These are phyloP conservation scores for Choloepus didactylus DNA, from an alignment of 2,797 vertebrate genomes.

Conservation along the genomic window DNA sequence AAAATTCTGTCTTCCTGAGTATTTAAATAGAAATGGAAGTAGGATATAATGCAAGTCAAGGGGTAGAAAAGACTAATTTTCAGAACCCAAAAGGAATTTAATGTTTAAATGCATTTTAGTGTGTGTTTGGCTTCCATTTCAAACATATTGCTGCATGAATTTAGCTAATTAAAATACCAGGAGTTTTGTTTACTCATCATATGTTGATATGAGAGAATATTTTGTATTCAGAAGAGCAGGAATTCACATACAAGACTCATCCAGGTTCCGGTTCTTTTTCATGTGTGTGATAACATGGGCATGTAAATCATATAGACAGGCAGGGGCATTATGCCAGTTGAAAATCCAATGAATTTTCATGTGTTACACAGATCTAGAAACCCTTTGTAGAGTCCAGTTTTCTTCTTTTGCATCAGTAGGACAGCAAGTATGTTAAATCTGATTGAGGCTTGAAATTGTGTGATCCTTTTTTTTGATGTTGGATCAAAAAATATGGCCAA, in stretches of 20 bases:
- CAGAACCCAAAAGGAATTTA: conserved; percentile 35
- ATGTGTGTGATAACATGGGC: background rate
- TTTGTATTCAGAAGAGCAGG: conserved; percentile 44
- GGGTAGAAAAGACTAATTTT: conserved; percentile 60
- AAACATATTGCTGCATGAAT: conserved; percentile 31
- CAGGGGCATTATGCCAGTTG: conserved; percentile 3
- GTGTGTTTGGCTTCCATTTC: conserved; percentile 61
- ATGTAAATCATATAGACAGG: background rate
- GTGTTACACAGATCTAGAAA: background rate
- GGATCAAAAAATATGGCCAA: background rate
- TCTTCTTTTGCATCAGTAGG: background rate
- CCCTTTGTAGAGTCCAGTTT: background rate
- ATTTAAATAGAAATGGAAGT: conserved; percentile 61
- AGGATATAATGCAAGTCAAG: conserved; percentile 1
- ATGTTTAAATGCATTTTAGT: conserved; percentile 1
- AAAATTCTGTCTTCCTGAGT: conserved; percentile 57
- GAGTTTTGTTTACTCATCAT: conserved; percentile 54
- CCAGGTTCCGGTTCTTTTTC: background rate
- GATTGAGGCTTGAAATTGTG: background rate
- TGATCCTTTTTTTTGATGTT: background rate
- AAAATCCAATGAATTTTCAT: background rate
- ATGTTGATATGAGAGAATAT: background rate
- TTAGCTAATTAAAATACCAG: conserved; percentile 51
- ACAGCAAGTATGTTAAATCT: conserved; percentile 20
- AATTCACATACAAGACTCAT: background rate